Evolutionary conservation across 2,797 vertebrate genomes (phyloP).

Genomic region (Xenopus petersii): DNA sequence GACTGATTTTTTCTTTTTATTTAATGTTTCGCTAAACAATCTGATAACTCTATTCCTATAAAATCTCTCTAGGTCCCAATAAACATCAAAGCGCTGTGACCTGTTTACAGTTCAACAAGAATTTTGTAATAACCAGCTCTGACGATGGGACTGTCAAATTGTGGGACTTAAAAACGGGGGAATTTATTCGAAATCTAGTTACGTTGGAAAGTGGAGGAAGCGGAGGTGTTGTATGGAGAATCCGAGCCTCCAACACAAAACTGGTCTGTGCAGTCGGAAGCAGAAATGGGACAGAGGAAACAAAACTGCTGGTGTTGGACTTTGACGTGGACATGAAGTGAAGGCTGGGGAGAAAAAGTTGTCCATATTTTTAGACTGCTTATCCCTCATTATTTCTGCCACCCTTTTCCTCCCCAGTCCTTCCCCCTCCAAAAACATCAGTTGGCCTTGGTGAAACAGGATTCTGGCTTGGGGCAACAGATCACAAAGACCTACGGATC

Average conservation of each 20-base stretch:
- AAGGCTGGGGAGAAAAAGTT: slow-evolving; percentile 70
- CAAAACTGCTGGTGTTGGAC: slow-evolving; percentile 99
- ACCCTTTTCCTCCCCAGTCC: slow-evolving; percentile 53
- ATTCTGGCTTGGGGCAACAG: slow-evolving; percentile 75
- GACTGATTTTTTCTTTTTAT: no score
- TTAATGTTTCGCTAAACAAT: background rate
- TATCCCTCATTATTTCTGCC: slow-evolving; percentile 47
- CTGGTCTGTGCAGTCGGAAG: slow-evolving; percentile 97
- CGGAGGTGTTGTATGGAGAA: slow-evolving; percentile 96
- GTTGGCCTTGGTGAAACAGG: slow-evolving; percentile 75
- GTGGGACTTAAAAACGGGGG: slow-evolving; percentile 98
- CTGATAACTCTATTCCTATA: background rate
- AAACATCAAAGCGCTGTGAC: slow-evolving; percentile 99
- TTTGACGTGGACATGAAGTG: slow-evolving; percentile 99
- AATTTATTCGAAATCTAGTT: slow-evolving; percentile 99
- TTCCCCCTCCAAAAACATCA: slow-evolving; percentile 67
- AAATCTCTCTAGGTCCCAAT: slow-evolving; percentile 81
- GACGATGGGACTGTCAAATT: slow-evolving; percentile 98
- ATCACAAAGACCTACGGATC: slow-evolving; percentile 71
- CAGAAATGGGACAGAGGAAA: slow-evolving; percentile 98
- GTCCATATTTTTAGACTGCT: slow-evolving; percentile 68
- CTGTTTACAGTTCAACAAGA: slow-evolving; percentile 99
- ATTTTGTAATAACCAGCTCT: slow-evolving; percentile 99
- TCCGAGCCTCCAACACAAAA: slow-evolving; percentile 98
- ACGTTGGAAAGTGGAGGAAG: slow-evolving; percentile 99